phyloP scores from a whole-genome alignment of 1,140 invertebrate species.

The Halictus rubicundus region DNA sequence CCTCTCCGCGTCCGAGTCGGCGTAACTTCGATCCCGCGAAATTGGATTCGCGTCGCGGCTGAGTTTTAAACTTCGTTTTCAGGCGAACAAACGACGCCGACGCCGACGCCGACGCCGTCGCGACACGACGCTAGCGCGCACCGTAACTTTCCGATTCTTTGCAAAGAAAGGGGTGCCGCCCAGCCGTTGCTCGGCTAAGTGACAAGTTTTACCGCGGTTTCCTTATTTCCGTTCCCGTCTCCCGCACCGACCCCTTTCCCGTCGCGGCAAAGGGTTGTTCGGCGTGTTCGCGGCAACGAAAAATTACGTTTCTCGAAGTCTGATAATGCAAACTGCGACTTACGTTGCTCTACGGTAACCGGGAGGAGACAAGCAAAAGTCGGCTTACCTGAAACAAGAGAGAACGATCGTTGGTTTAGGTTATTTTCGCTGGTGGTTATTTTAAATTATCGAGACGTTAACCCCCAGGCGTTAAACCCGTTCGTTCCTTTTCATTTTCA shows the following conservation, averaged over 20 bases:
- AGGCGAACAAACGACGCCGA: constrained; percentile 57
- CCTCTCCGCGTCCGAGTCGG: not conserved
- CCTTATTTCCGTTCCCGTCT: constrained; percentile 11
- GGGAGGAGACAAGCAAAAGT: not conserved
- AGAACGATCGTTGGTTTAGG: not conserved
- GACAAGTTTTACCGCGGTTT: constrained; percentile 64
- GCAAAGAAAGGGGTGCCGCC: constrained; percentile 61
- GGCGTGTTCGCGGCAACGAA: constrained; percentile 43
- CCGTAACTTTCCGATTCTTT: constrained; percentile 59
- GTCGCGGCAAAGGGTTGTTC: constrained; percentile 18
- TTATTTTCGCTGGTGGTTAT: no score
- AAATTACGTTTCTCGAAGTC: constrained; percentile 47
- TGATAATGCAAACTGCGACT: not conserved
- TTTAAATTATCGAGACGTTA: no score
- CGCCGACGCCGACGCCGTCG: no score
- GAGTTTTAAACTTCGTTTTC: constrained; percentile 71
- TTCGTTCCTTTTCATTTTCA: no score
- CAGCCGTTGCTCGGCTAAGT: constrained; percentile 51
- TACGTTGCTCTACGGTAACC: not conserved
- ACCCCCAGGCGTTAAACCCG: no score
- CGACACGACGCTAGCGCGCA: not conserved
- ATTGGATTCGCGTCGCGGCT: constrained; percentile 35
- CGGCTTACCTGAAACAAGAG: constrained; percentile 7
- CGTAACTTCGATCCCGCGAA: constrained; percentile 11
- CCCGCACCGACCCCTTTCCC: not conserved